Conservation (phyloP, 53 echinoderm and acorn worm genomes). For the Holothuria leucospilota region DNA sequence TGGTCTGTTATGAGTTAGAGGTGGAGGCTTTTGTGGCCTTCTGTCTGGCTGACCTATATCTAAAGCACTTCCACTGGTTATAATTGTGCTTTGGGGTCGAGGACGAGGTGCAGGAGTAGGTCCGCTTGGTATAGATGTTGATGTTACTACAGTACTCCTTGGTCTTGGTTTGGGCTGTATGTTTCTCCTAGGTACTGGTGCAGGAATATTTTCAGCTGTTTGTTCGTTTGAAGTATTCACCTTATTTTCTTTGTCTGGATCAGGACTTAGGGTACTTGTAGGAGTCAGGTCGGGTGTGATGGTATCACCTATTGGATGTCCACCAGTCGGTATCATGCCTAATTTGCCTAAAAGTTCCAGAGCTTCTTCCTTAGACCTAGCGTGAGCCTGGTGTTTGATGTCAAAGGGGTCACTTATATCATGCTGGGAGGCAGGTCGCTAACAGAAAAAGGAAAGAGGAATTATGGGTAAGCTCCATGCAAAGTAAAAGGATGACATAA, state of each 20-base stretch:
- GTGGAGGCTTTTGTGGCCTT: background rate
- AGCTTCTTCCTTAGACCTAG: constrained; percentile 73
- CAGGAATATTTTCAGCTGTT: background rate
- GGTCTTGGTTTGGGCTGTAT: constrained; percentile 41
- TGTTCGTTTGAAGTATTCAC: constrained; percentile 59
- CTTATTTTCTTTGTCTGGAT: constrained; percentile 27
- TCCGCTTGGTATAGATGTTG: background rate
- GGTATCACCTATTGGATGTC: background rate
- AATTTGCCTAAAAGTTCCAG: constrained; percentile 69
- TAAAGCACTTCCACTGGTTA: background rate
- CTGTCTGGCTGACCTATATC: too few relatives aligned
- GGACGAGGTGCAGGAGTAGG: constrained; percentile 73
- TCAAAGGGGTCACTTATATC: constrained; percentile 87
- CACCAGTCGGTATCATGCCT: constrained; percentile 45
- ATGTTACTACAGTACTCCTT: constrained; percentile 7
- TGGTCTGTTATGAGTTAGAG: background rate
- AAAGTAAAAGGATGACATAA: too few relatives aligned
- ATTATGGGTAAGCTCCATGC: too few relatives aligned
- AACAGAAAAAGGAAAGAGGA: background rate
- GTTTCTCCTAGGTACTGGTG: constrained; percentile 20
- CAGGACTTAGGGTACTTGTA: constrained; percentile 38
- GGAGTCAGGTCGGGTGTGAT: constrained; percentile 24
- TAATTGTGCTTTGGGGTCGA: constrained; percentile 65
- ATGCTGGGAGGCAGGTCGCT: constrained; percentile 5
- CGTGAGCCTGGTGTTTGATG: constrained; percentile 79